phyloP scores from a whole-genome alignment of 2,797 vertebrate species.

The Mormyrops boulengeri region DNA sequence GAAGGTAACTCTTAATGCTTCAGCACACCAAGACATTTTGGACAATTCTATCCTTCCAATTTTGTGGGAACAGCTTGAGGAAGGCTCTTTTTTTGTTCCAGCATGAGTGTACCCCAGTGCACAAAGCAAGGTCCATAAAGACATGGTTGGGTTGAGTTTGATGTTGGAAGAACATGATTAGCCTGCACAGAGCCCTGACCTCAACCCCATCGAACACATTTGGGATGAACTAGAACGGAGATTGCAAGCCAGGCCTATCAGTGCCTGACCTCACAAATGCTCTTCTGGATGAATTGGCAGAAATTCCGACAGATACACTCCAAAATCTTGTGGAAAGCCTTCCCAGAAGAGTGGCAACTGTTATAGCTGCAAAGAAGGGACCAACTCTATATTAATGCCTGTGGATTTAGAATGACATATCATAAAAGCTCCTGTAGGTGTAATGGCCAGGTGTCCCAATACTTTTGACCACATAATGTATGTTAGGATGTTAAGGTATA shows the following conservation, averaged over 20 bases:
- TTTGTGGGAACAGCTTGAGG: background rate
- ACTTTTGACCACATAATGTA: background rate
- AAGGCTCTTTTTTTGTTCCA: background rate
- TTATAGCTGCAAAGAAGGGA: too few relatives aligned
- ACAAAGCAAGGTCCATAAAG: background rate
- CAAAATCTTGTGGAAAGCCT: background rate
- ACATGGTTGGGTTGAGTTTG: background rate
- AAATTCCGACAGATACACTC: background rate
- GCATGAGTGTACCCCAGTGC: background rate
- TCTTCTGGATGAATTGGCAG: background rate
- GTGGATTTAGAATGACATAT: background rate
- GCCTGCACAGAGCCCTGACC: background rate
- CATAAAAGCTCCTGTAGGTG: background rate
- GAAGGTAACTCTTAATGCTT: background rate
- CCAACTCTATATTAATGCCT: background rate
- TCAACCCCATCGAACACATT: background rate
- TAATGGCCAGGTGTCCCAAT: background rate
- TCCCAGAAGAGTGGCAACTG: background rate
- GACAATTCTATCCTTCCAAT: background rate
- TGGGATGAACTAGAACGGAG: background rate
- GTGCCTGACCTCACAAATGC: background rate
- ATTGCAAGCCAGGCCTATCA: background rate
- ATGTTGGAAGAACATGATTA: background rate
- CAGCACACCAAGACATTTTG: background rate
- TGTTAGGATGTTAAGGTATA: background rate